Evolutionary conservation across 1,140 invertebrate species (phyloP).

Genomic region (Amyelois transitella): DNA sequence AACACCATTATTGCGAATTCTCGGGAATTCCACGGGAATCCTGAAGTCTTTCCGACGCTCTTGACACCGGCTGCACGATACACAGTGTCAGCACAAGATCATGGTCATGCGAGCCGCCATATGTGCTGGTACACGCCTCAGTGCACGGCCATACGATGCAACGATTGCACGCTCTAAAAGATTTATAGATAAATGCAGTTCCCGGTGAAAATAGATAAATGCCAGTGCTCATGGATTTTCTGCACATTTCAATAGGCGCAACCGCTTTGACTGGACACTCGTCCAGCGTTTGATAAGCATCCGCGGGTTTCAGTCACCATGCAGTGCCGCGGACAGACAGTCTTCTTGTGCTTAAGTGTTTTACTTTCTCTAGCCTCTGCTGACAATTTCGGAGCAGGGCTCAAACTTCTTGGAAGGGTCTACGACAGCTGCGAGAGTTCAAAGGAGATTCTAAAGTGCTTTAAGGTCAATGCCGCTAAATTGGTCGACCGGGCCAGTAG

Average conservation of each 20-base stretch:
- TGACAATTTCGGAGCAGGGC: conserved; percentile 48
- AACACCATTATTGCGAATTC: not conserved
- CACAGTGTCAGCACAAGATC: conserved; percentile 21
- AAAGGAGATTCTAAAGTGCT: conserved; percentile 78
- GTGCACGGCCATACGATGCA: conserved; percentile 65
- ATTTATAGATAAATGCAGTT: conserved; percentile 74
- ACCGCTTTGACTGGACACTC: conserved; percentile 56
- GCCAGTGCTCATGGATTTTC: conserved; percentile 64
- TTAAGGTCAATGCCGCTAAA: conserved; percentile 80
- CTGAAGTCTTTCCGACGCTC: conserved; percentile 14
- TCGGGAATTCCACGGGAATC: conserved; percentile 12
- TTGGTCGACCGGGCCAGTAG: conserved; percentile 78
- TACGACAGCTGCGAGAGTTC: conserved; percentile 77
- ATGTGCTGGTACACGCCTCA: conserved; percentile 57
- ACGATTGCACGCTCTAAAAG: conserved; percentile 75
- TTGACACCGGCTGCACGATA: conserved; percentile 40
- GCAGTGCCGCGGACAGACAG: conserved; percentile 49
- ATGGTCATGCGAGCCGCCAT: conserved; percentile 22
- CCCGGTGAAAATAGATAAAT: conserved; percentile 76
- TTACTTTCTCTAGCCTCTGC: conserved; percentile 32
- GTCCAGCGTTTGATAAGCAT: conserved; percentile 31
- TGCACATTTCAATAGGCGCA: conserved; percentile 70
- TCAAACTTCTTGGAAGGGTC: conserved; percentile 72
- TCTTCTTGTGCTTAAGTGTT: conserved; percentile 54
- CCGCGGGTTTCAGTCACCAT: conserved; percentile 46